Evolutionary conservation across 92 coral and sea anemone genomes (phyloP), one percentile per base, ranked within the genome.

Genomic region (Palythoa caribaeorum): DNA sequence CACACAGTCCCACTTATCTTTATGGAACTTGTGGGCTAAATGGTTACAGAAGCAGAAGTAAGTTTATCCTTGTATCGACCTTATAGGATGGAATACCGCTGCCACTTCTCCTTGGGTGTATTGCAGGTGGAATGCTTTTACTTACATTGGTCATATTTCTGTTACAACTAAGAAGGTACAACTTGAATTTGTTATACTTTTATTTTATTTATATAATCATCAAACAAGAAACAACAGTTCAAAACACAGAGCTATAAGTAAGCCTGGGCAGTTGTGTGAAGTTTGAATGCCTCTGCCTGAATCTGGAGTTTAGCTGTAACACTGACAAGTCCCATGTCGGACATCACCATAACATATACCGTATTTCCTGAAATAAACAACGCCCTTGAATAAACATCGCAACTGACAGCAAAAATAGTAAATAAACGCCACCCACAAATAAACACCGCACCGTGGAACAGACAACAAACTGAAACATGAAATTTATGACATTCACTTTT

Each of bases 161-260:
- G 10, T 44, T 81, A 65, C 86, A 81, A 17, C 51, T 81, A 28
- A 81, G 75, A 65, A 81, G 86, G 86, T 69, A 39, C 14, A 28
- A 57, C 13, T 13, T 15, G 2, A 50, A 11, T 52, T 77, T 35
- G 6, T 3, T 39, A 4, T 4, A 15, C 39, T 16, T 12, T 39
- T 6, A 73, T 14, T 1, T 37, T 11, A 38, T 11, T 38, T 12
- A 3, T 57, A 57, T 16, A 57, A 57, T 19, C 72, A 59, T 13
- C 5, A n/a, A 10, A 59, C 0, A 3, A 13, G 66, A 13, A 13
- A 13, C 66, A 5, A 59, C 11, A 13, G 19, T n/a, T 59, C 11
- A n/a, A 59, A 59, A 59, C 16, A 2, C 12, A 3, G 17, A 59
- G 66, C 19, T n/a, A 20, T 9, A 4, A 3, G 36, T 17, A 17